Evolutionary conservation across 2,113 vertebrate genomes (phyloP).

Genomic region (Thunnus thynnus): DNA sequence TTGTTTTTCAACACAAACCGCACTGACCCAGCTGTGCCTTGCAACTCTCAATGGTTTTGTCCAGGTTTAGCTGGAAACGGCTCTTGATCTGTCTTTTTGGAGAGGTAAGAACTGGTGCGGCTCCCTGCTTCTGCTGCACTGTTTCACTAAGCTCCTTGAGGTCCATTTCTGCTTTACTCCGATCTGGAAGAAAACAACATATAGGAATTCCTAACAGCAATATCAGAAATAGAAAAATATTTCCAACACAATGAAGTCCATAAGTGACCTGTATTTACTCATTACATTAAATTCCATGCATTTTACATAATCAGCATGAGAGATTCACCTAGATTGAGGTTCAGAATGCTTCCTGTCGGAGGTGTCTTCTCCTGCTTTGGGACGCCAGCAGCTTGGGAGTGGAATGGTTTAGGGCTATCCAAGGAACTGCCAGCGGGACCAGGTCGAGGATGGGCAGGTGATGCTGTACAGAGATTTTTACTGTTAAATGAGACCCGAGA

Average conservation of each 20-base stretch:
- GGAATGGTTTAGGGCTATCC: conserved; percentile 93
- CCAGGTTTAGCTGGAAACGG: conserved; percentile 96
- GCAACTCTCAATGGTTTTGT: conserved; percentile 99
- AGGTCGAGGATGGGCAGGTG: conserved; percentile 87
- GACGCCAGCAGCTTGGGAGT: conserved; percentile 88
- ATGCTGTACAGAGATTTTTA: conserved; percentile 82
- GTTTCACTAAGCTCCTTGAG: conserved; percentile 96
- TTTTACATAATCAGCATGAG: background rate
- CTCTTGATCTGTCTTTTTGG: conserved; percentile 95
- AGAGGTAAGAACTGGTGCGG: conserved; percentile 89
- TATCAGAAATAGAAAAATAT: background rate
- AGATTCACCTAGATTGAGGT: conserved; percentile 94
- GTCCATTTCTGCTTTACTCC: conserved; percentile 98
- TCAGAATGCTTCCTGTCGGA: conserved; percentile 95
- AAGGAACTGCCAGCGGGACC: conserved; percentile 89
- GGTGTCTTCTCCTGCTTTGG: conserved; percentile 90
- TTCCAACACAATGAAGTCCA: background rate
- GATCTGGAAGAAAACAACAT: conserved; percentile 85
- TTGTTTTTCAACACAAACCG: background rate
- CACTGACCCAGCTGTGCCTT: conserved; percentile 96
- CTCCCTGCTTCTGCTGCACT: conserved; percentile 92
- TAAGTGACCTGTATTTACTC: background rate
- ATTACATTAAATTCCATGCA: background rate
- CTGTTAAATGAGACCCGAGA: background rate
- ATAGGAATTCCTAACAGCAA: background rate